Percentiles rank a stretch among this genome's conserved stretches.
Conservation (phyloP, 2,797 vertebrate genomes). For the Notolabrus celidotus region DNA sequence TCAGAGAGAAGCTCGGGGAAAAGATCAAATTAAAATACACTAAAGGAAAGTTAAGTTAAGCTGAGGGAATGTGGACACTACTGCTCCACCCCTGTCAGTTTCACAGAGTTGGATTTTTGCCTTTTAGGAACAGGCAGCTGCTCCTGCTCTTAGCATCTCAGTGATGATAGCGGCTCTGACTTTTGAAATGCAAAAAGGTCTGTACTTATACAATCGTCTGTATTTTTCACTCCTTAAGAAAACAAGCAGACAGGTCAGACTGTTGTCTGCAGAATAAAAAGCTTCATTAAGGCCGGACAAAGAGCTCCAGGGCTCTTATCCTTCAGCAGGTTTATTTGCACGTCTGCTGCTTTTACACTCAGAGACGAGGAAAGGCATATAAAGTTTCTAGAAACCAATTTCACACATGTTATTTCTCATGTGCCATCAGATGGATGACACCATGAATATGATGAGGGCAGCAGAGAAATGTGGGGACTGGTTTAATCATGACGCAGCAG, state of each 20-base stretch:
- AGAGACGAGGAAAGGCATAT: conserved; percentile 27
- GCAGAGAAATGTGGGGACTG: conserved; percentile 16
- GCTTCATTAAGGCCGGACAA: conserved; percentile 18
- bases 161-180: not conserved
- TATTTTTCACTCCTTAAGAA: conserved; percentile 1
- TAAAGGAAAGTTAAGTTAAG: conserved; percentile 5
- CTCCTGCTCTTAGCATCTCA: not conserved
- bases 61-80: not conserved
- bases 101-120: not conserved
- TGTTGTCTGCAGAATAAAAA: conserved; percentile 34
- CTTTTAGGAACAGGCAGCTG: conserved; percentile 10
- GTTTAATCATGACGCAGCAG: conserved; percentile 1
- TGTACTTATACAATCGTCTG: conserved; percentile 1
- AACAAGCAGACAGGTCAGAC: conserved; percentile 13
- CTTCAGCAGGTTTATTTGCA: conserved; percentile 9
- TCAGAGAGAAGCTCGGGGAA: not conserved
- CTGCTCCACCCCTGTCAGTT: not conserved
- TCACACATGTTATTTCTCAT: conserved; percentile 39
- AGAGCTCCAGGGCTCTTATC: conserved; percentile 17
- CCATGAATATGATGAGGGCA: conserved; percentile 12
- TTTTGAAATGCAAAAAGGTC: conserved; percentile 2
- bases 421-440: not conserved
- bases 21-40: conserved; percentile 22
- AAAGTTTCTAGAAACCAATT: conserved; percentile 39
- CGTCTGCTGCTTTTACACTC: conserved; percentile 2